Evolutionary conservation across 1,140 invertebrate species (phyloP), one percentile per base, ranked within the genome.

Genomic region (Teleopsis dalmanni): DNA sequence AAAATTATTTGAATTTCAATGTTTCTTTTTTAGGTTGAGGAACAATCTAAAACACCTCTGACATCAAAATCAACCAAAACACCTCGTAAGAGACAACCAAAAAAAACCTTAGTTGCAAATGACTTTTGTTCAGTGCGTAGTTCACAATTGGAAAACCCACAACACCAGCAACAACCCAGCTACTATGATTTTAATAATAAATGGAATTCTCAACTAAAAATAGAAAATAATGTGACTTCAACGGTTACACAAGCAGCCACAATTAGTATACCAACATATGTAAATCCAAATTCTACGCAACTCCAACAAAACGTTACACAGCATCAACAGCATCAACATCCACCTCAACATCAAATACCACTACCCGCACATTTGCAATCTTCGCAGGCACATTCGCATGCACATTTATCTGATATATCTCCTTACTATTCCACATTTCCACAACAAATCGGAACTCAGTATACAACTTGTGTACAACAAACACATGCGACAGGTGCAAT

Each of bases 211-310:
- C 61, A 61, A 34, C 52, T 67, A 9, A 67, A 67, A 47, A 66
- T 60, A 27, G 64, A 67, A 18, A 67, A 62, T 40, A 66, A 63
- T 62, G 54, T 64, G 19, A 58, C 65, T 7, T 66, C 64, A 35
- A 60, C 64, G 47, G 64, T 60, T 27, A 55, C 41, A 22, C 51
- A 48, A 21, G 31, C 36, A 26, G 33, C 64, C 21, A 61, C 71
- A 35, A 54, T 69, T 18, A 71, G 58, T 51, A 72, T 66, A 58
- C 72, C 71, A 51, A 73, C 64, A 56, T 67, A 67, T 66, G 66
- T 50, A 58, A 64, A 37, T 54, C 63, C 13, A 48, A 60, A 31
- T 65, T 59, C 42, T 52, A 47, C 41, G 14, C 65, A 58, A 46
- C 56, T 73, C 27, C 73, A 72, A 60, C 51, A 52, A 19, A 40